Base-by-base conservation (phyloP, 2,888 invertebrate genomes). In the Alsophila aescularia region DNA sequence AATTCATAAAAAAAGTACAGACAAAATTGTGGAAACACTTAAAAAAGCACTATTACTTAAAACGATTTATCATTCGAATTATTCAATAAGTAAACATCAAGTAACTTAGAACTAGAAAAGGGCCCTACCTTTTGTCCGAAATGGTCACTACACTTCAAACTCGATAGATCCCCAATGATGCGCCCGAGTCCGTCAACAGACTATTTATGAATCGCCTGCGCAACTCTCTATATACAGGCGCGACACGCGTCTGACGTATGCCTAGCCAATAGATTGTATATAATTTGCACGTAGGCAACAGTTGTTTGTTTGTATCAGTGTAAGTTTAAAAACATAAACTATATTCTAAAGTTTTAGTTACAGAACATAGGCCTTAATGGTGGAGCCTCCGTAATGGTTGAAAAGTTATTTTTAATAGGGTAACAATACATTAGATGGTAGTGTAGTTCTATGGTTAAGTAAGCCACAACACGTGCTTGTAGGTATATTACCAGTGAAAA, bases 151-250 rank as follows among this genome's bases (percentile, higher is more conserved):
- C 49, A 57, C 62, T 62, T 48, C 52, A 58, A 10, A 52, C 63
- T 42, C 24, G 52, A 52, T 60, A 62, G 67, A 72, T 71, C 73
- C 75, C 74, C 74, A 76, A 80, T 80, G 81, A 74, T 73, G 75
- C 72, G 69, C 63, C 73, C 70, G 79, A 79, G 73, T 77, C 72
- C 67, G 71, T 71, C 73, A 53, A 70, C 69, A 60, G 80, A 87
- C 90, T 90, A 87, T 83, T 74, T 76, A 69, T 66, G 65, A 72
- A 62, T 73, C 75, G 81, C 78, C 72, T 62, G 85, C 84, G 89
- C 89, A 74, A 66, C 75, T 61, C 69, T 62, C 87, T 87, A 87
- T 89, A 88, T 87, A 87, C 78, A 83, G 45, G 43, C 55, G 47
- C 27, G 16, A 51, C 18, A 44, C 73, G 74, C 64, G 62, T 44